phyloP scores from a whole-genome alignment of 1,140 invertebrate species.

The Ephestia elutella region DNA sequence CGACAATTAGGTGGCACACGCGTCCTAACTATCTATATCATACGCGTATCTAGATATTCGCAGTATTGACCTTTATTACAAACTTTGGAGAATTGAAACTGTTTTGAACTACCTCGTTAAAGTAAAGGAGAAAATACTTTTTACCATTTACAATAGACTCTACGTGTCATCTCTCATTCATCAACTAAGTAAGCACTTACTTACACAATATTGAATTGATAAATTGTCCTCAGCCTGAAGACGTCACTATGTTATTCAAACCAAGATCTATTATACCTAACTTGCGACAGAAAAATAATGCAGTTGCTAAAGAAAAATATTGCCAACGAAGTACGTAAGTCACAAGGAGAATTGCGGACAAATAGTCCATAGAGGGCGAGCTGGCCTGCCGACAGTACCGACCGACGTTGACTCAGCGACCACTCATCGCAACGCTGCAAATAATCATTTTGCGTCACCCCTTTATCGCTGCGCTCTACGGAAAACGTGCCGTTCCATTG shows the following conservation, averaged over 20 bases:
- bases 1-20: constrained; percentile 59
- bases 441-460: constrained; percentile 70
- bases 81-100: constrained; percentile 10
- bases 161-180: too few species aligned
- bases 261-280: neutral
- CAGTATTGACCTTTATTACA: constrained; percentile 11
- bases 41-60: constrained; percentile 26
- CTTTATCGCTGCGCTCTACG: constrained; percentile 48
- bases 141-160: too few species aligned
- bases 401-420: constrained; percentile 54
- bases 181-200: too few species aligned
- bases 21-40: constrained; percentile 17
- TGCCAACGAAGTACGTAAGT: constrained; percentile 22
- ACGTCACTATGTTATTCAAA: neutral
- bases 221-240: too few species aligned
- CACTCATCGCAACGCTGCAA: constrained; percentile 67
- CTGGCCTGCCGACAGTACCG: constrained; percentile 12
- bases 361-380: constrained; percentile 19
- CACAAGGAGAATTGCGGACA: constrained; percentile 34
- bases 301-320: constrained; percentile 12
- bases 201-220: too few species aligned
- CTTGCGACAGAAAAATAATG: neutral
- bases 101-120: neutral
- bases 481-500: constrained; percentile 55
- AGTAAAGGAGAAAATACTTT: too few species aligned